phyloP scores from a whole-genome alignment of 2,888 invertebrate species.

The Diploptera punctata region DNA sequence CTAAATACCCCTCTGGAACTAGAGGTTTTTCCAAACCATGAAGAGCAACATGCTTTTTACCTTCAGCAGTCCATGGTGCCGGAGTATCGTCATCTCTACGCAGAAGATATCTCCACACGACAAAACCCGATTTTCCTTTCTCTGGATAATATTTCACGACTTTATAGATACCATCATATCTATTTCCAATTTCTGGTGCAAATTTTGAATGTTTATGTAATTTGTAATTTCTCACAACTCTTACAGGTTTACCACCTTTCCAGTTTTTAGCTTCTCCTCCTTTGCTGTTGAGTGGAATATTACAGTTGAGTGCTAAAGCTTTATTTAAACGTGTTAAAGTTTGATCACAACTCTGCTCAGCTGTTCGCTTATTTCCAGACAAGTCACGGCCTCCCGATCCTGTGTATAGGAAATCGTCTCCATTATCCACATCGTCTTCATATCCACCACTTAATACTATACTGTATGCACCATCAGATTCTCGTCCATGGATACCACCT shows the following conservation, averaged over 20 bases:
- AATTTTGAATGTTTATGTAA: slow-evolving; percentile 76
- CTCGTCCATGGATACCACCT: slow-evolving; percentile 83
- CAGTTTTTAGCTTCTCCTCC: slow-evolving; percentile 77
- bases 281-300: slow-evolving; percentile 67
- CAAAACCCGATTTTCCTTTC: slow-evolving; percentile 76
- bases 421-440: slow-evolving; percentile 83
- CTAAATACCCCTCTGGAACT: slow-evolving; percentile 73
- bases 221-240: slow-evolving; percentile 80
- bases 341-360: slow-evolving; percentile 81
- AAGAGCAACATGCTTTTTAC: slow-evolving; percentile 59
- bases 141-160: slow-evolving; percentile 84
- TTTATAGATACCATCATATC: slow-evolving; percentile 89
- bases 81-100: slow-evolving; percentile 78
- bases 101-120: slow-evolving; percentile 80
- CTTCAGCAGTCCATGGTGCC: slow-evolving; percentile 79
- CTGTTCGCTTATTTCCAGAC: slow-evolving; percentile 82
- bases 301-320: slow-evolving; percentile 80
- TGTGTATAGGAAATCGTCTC: slow-evolving; percentile 81
- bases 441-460: slow-evolving; percentile 84
- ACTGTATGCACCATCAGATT: slow-evolving; percentile 79
- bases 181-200: slow-evolving; percentile 76
- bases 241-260: slow-evolving; percentile 76
- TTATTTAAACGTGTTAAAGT: slow-evolving; percentile 77
- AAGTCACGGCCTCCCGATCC: slow-evolving; percentile 86
- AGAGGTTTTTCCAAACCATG: slow-evolving; percentile 58